Base-by-base conservation (phyloP, 2,888 invertebrate species). In the Serrognathus titanus region DNA sequence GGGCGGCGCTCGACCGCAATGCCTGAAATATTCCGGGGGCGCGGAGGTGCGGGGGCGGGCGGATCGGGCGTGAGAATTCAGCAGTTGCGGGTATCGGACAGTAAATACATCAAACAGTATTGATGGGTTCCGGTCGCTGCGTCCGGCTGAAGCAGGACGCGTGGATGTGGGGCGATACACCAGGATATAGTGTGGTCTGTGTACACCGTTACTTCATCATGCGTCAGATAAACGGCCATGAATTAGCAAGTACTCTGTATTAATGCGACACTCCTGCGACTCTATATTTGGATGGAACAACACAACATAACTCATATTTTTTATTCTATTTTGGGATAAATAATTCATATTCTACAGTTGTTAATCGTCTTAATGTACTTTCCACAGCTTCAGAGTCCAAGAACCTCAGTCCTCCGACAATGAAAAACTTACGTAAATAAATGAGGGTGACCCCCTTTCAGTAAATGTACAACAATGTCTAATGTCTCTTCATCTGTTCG, bases 101-200 rank as follows among this genome's bases (percentile, higher is more conserved):
- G 70, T 71, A 71, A 72, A 73, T 71, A 72, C 69, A 72, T 72
- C 71, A 72, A 69, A 71, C 69, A 65, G 66, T 72, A 73, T 73
- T 69, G 72, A 73, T 72, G 71, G 68, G 71, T 73, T 73, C 71
- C 73, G 71, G 72, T 71, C 70, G 66, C 70, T 68, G 68, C 66
- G 64, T 72, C 69, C 71, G 71, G 70, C 46, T 40, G 46, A 12
- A 41, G 48, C 50, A 51, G 53, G 49, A 50, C 50, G 47, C 50
- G 53, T 38, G 43, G 57, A 57, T 20, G 48, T 39, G 43, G 36
- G 43, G 31, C 39, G 47, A 43, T 45, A 46, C 45, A 41, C 20
- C 48, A 52, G 52, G 52, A 57, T 57, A 48, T 57, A 53, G 31
- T 38, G 52, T 20, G 48, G 45, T 36, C 12, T 45, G 52, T 52